These are phyloP conservation scores for Drosophila kokeensis DNA, from an alignment of 2,888 invertebrate species.

Conservation along the genomic window DNA sequence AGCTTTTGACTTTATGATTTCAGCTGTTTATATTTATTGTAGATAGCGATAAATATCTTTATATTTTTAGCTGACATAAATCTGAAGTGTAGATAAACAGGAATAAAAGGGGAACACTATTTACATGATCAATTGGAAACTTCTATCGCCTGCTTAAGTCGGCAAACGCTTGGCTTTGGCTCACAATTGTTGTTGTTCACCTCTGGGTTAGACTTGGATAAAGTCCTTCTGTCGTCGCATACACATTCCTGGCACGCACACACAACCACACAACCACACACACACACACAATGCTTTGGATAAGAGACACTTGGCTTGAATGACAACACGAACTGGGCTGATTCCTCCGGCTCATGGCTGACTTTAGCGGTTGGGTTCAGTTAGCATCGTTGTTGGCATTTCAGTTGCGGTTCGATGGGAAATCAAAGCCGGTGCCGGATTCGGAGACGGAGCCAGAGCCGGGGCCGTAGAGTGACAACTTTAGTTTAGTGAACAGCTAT, in stretches of 20 bases:
- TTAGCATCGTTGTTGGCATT: slow-evolving; percentile 19
- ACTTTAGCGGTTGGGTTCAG: slow-evolving; percentile 5
- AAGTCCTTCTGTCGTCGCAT: slow-evolving; percentile 14
- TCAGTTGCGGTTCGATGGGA: slow-evolving; percentile 32
- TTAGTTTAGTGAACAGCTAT: slow-evolving; percentile 36
- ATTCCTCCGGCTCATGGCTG: background rate
- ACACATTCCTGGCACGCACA: slow-evolving; percentile 56
- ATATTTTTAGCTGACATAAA: background rate
- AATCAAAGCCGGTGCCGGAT: slow-evolving; percentile 46
- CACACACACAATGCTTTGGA: slow-evolving; percentile 43
- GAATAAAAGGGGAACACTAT: background rate
- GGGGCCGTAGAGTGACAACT: slow-evolving; percentile 37
- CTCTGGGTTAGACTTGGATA: background rate
- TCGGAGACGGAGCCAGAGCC: slow-evolving; percentile 22
- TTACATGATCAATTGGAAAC: slow-evolving; percentile 16
- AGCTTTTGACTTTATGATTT: background rate
- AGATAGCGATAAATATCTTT: background rate
- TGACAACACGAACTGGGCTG: slow-evolving; percentile 21
- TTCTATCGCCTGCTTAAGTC: background rate
- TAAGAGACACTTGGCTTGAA: slow-evolving; percentile 65
- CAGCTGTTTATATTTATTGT: background rate
- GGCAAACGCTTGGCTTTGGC: background rate
- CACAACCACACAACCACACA: slow-evolving; percentile 54
- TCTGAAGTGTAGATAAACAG: background rate
- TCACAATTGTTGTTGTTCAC: slow-evolving; percentile 13